Evolutionary conservation across 2,797 vertebrate species (phyloP).

Genomic region (Enteromius argenteus): DNA sequence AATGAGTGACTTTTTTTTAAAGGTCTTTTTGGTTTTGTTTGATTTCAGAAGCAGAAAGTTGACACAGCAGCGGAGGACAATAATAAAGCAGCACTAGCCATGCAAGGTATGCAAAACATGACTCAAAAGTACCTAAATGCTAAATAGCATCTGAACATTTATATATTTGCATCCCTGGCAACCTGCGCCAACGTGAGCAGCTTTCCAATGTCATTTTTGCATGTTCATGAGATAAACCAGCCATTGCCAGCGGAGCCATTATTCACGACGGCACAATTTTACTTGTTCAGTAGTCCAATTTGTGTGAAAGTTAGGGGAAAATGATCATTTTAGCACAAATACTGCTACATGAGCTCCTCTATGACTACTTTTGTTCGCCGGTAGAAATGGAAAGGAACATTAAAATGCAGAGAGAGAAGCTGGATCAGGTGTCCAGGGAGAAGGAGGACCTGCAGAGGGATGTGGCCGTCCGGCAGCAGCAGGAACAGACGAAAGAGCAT

Average conservation of each 20-base stretch:
- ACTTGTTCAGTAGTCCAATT: background rate
- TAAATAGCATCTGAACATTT: background rate
- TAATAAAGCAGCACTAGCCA: slow-evolving; percentile 70
- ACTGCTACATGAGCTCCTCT: slow-evolving; percentile 15
- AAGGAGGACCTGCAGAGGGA: slow-evolving; percentile 83
- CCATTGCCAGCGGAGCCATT: background rate
- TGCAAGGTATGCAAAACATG: slow-evolving; percentile 79
- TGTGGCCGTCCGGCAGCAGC: slow-evolving; percentile 78
- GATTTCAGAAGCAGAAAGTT: slow-evolving; percentile 82
- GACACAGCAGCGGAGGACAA: slow-evolving; percentile 76
- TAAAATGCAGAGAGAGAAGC: slow-evolving; percentile 76
- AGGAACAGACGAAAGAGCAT: slow-evolving; percentile 67
- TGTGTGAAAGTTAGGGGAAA: slow-evolving; percentile 25
- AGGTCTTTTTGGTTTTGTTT: background rate
- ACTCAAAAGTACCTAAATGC: background rate
- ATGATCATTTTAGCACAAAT: slow-evolving; percentile 38
- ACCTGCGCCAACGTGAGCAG: background rate
- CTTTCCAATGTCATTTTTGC: background rate
- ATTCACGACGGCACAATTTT: background rate
- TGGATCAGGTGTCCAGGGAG: slow-evolving; percentile 76
- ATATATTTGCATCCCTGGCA: slow-evolving; percentile 23
- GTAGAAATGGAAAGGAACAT: slow-evolving; percentile 80
- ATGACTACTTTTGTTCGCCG: slow-evolving; percentile 34
- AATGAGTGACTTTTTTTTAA: background rate
- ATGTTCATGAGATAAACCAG: slow-evolving; percentile 31